These are phyloP conservation scores for Diorhabda elongata DNA, from an alignment of 1,140 invertebrate species.

Conservation along the genomic window DNA sequence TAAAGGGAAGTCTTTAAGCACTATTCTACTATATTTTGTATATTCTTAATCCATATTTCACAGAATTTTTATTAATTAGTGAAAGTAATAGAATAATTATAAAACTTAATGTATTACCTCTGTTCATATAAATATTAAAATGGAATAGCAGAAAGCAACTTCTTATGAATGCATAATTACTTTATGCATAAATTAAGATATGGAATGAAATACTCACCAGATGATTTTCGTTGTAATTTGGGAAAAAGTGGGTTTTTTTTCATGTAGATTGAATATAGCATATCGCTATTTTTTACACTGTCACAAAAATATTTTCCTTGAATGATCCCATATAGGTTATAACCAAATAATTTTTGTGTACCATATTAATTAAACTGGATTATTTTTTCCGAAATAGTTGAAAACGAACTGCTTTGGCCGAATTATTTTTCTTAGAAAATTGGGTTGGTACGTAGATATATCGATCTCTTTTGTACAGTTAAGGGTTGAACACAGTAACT, in stretches of 20 bases:
- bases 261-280: constrained; percentile 2
- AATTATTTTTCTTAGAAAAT: not conserved
- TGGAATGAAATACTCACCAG: not conserved
- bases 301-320: not conserved
- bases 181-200: no score
- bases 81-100: no score
- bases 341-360: not conserved
- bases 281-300: constrained; percentile 2
- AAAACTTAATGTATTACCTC: no score
- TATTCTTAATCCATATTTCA: no score
- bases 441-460: not conserved
- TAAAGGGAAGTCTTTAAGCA: no score
- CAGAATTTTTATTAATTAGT: no score
- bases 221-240: constrained; percentile 1
- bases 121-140: no score
- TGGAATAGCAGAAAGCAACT: no score
- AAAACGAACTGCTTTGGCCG: not conserved
- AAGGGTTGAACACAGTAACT: not conserved
- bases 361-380: not conserved
- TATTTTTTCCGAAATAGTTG: not conserved
- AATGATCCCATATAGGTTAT: constrained; percentile 2
- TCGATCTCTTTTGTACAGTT: not conserved
- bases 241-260: constrained; percentile 1
- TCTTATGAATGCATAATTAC: no score
- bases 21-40: no score